Evolutionary conservation across 2,888 invertebrate species (phyloP).

Genomic region (Bimastos eiseni): DNA sequence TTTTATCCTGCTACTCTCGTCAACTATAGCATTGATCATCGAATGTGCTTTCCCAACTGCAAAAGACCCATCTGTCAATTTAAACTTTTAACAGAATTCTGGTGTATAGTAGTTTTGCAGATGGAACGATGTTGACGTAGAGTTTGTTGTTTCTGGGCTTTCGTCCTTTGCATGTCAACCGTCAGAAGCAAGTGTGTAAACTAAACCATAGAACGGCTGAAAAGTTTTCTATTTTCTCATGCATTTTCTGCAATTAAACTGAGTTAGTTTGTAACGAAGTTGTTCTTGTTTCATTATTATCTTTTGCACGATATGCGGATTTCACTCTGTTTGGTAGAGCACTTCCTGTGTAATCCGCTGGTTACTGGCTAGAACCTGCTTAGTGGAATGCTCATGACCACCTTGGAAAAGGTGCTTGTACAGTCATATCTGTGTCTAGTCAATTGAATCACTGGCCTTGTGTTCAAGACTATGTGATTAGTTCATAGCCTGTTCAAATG

Average conservation of each 20-base stretch:
- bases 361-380: not conserved
- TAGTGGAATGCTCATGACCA: no score
- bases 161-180: not conserved
- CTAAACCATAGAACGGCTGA: not conserved
- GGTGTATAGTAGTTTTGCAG: not conserved
- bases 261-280: not conserved
- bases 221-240: conserved; percentile 10
- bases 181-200: not conserved
- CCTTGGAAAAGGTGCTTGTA: no score
- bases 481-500: no score
- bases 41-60: not conserved
- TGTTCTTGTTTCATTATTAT: not conserved
- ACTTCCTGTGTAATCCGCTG: not conserved
- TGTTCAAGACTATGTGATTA: no score
- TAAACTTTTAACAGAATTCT: not conserved
- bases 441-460: no score
- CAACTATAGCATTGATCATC: not conserved
- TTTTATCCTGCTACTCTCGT: not conserved
- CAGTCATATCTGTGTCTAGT: no score
- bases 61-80: not conserved
- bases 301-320: not conserved
- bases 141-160: not conserved
- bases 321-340: not conserved
- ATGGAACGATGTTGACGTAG: not conserved
- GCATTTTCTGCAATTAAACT: conserved; percentile 13